Percentiles rank a stretch among this genome's conserved stretches.
phyloP scores from a whole-genome alignment of 2,888 invertebrate species.

The Drosophila melanosoma region DNA sequence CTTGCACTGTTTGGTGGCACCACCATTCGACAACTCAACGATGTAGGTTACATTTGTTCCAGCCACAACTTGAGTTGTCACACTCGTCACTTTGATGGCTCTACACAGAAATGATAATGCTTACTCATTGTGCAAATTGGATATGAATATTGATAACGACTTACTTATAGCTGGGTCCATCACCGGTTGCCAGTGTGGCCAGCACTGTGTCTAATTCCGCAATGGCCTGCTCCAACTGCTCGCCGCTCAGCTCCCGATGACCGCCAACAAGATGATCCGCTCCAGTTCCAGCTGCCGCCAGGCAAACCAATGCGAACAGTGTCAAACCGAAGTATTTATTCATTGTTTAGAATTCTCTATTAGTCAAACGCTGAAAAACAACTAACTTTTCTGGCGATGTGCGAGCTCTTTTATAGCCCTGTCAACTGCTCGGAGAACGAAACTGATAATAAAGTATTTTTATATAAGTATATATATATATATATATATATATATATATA shows the following conservation, averaged over 20 bases:
- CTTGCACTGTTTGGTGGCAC: not conserved
- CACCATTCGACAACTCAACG: not conserved
- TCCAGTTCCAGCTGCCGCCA: not conserved
- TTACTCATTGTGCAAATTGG: too few relatives aligned
- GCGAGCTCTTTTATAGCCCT: constrained; percentile 18
- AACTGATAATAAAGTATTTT: not conserved
- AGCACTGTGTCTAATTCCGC: constrained; percentile 32
- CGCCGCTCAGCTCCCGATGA: constrained; percentile 24
- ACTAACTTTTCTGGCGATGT: constrained; percentile 16
- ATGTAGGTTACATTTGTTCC: constrained; percentile 49
- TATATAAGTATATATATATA: not conserved
- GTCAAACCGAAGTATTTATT: constrained; percentile 30
- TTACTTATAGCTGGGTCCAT: constrained; percentile 63
- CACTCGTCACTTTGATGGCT: constrained; percentile 56
- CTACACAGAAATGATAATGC: constrained; percentile 28
- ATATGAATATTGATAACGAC: not conserved
- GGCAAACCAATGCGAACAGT: constrained; percentile 34
- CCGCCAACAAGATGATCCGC: constrained; percentile 46
- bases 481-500: not conserved
- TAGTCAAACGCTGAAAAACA: constrained; percentile 2
- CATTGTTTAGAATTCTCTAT: constrained; percentile 19
- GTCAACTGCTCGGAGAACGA: not conserved
- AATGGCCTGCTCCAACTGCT: constrained; percentile 29
- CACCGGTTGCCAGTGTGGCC: constrained; percentile 40
- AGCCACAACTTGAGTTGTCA: constrained; percentile 66